Evolutionary conservation across 2,888 invertebrate genomes (phyloP), one percentile per base, ranked within the genome.

Genomic region (Chironomus riparius): DNA sequence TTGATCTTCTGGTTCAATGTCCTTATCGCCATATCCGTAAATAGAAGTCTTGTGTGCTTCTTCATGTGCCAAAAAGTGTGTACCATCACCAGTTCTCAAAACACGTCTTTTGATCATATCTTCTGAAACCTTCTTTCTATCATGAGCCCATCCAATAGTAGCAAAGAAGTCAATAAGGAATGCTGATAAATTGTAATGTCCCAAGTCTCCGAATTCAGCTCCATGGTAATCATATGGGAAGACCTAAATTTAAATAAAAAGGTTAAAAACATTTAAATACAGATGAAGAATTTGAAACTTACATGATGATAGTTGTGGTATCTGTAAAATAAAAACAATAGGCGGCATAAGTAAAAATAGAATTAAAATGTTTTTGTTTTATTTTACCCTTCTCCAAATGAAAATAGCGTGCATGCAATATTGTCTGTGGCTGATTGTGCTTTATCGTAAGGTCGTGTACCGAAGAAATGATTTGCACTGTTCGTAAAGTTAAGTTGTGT

Each of bases 401-500:
- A 72, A 7, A 62, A 61, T 22, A 72, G 18, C 10, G 50, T 50
- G 15, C 50, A 50, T 6, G 72, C 72, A n/a, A 72, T 24, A n/a
- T 72, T 72, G 13, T 72, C 72, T 47, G 72, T 72, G 6, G 72
- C 72, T 81, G 90, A 90, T 86, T 89, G 85, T 95, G 94, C 81
- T 94, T 95, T 1, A 95, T 94, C 81, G 38, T 72, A 72, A 0
- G 97, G 97, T 81, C 90, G 91, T 79, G 90, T 90, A n/a, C 97
- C 97, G 89, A 92, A 95, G 87, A 94, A 89, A 82, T 97, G 97
- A 0, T 97, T 97, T 12, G 93, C 92, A 82, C 95, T 95, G 83
- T 97, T 97, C n/a, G 97, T 96, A 80, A 92, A 90, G 87, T 93
- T 98, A 0, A 97, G 97, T 79, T 94, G 92, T 84, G 98, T 95